A percentile compares a stretch with the other conserved stretches of the same genome.
These are phyloP conservation scores for Agelaius tricolor DNA, from an alignment of 2,113 vertebrate species.

Conservation along the genomic window DNA sequence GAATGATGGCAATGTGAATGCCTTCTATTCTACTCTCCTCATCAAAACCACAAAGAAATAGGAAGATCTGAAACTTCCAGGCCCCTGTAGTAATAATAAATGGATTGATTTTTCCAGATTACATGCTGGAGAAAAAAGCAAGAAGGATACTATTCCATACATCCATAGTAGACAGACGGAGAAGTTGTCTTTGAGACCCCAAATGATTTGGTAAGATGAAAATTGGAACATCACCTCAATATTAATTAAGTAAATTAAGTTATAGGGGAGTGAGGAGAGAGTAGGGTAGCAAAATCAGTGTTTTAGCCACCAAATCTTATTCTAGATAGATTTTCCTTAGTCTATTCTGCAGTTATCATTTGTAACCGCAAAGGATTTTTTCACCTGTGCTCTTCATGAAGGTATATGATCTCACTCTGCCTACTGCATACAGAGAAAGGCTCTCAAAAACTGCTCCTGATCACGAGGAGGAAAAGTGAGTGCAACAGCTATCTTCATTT, in stretches of 20 bases:
- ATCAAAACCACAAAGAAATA: not conserved
- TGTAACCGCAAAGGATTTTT: not conserved
- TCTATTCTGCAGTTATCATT: not conserved
- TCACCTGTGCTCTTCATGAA: not conserved
- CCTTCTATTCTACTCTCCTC: not conserved
- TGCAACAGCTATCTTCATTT: not conserved
- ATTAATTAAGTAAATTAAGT: not conserved
- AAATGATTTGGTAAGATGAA: not conserved
- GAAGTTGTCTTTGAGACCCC: not conserved
- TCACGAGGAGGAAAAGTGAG: not conserved
- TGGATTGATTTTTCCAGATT: not conserved
- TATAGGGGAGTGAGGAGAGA: not conserved
- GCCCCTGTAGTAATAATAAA: not conserved
- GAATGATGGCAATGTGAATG: not conserved
- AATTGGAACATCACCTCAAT: not conserved
- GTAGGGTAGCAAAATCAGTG: not conserved
- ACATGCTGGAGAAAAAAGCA: not conserved
- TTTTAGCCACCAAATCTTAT: not conserved
- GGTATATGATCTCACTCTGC: not conserved
- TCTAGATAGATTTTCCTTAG: not conserved
- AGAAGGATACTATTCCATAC: not conserved
- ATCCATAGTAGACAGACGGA: not conserved
- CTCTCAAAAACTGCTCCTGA: not conserved
- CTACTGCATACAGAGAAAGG: not conserved
- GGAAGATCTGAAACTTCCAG: not conserved